Percentiles rank a stretch among this genome's conserved stretches.
Evolutionary conservation across 2,113 vertebrate genomes (phyloP).

Genomic region (Ciconia maguari): DNA sequence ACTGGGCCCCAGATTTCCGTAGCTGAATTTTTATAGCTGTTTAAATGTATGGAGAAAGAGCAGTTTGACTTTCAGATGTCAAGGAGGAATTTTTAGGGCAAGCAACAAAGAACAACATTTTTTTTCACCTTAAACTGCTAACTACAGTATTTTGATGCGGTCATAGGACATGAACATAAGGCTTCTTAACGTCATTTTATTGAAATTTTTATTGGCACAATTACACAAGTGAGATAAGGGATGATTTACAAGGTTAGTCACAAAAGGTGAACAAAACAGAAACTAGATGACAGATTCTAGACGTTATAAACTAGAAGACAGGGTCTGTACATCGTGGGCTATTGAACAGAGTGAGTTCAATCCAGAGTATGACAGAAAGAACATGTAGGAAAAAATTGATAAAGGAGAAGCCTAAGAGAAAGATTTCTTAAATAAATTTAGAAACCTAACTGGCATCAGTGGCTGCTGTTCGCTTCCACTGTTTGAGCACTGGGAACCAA

Average conservation of each 20-base stretch:
- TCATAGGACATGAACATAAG: neutral
- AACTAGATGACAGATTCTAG: neutral
- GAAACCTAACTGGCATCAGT: neutral
- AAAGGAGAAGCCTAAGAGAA: neutral
- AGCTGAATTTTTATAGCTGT: neutral
- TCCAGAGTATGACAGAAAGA: neutral
- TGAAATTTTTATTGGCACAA: conserved; percentile 17
- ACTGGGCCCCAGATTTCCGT: neutral
- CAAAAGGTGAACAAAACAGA: conserved; percentile 17
- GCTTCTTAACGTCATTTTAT: neutral
- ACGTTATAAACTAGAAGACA: neutral
- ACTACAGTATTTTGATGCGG: neutral
- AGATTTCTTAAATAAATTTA: neutral
- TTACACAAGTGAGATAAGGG: neutral
- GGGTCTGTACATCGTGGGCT: neutral
- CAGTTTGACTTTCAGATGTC: neutral
- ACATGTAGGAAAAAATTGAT: neutral
- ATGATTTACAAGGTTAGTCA: conserved; percentile 29
- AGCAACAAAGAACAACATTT: neutral
- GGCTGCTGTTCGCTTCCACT: neutral
- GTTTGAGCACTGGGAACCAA: neutral
- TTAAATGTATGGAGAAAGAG: neutral
- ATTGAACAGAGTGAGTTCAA: neutral
- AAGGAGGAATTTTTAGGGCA: neutral
- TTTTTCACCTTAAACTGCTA: neutral